Base-by-base conservation (phyloP, 1,140 invertebrate species). In the Papilio polytes region DNA sequence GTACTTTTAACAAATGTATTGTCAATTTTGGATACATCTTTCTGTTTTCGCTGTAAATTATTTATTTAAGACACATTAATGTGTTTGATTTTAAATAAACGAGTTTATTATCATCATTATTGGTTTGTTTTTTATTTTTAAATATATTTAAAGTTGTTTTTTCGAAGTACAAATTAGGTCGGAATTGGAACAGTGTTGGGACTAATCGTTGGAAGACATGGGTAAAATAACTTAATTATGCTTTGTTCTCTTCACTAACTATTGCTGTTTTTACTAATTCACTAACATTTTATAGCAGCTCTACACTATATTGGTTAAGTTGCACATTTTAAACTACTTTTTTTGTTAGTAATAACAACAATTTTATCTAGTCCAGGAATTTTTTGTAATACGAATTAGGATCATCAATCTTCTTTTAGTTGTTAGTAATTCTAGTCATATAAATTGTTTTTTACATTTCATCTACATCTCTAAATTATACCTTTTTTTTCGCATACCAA, bases 41-140 rank as follows among this genome's bases (percentile, higher is more conserved):
- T 81, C 81, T 74, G 82, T 80, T 83, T 85, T 78, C 81, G 51
- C 73, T 85, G 86, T 83, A 82, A 80, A 84, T 85, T 78, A 84
- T 84, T 84, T 78, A 59, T 78, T 78, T 78, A 56, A 78, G 80
- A 78, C 72, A 74, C 82, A 80, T 77, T 70, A 72, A 77, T 81
- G 80, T 82, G 78, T 81, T 82, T 72, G 72, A 80, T 81, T 79
- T 79, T 63, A 88, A 93, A 93, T 93, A 93, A 93, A 93, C 85
- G 85, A 87, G 85, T 91, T 91, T 93, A 89, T 91, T 91, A 89
- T 89, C 89, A 86, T 89, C 84, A 92, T 88, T 85, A 85, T 85
- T 91, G 86, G 89, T 90, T 91, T 92, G 90, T 91, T 93, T 92
- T 41, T 92, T 90, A 90, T 92, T 91, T 90, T 83, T 84, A 74